Conservation (phyloP, 2,797 vertebrate species). For the Melanotaenia pygmaea region DNA sequence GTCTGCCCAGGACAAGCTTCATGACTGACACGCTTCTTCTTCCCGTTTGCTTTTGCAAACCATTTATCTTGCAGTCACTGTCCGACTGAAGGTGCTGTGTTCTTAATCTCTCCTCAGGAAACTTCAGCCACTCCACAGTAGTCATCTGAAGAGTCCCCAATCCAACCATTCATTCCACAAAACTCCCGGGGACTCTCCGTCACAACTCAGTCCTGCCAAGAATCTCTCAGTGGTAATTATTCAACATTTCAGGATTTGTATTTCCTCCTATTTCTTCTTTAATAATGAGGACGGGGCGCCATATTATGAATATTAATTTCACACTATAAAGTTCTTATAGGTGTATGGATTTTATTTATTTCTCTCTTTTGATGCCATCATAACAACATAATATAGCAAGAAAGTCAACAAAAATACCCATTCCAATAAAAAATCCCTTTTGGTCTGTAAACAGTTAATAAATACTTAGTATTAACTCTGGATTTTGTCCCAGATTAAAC, state of each 20-base stretch:
- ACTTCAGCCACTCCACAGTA: conserved; percentile 79
- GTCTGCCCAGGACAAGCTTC: conserved; percentile 32
- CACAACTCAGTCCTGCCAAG: conserved; percentile 84
- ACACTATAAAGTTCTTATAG: not conserved
- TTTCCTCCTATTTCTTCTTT: conserved; percentile 14
- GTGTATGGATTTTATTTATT: too few relatives aligned
- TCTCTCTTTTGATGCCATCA: too few relatives aligned
- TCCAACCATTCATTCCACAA: conserved; percentile 80
- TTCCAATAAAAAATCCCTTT: not conserved
- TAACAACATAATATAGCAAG: too few relatives aligned
- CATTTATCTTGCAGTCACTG: conserved; percentile 40
- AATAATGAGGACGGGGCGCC: not conserved
- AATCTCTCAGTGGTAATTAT: conserved; percentile 82
- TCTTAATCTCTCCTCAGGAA: conserved; percentile 78
- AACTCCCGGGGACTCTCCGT: conserved; percentile 82
- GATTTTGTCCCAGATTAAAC: too few relatives aligned
- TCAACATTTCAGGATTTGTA: conserved; percentile 42
- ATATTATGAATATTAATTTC: not conserved
- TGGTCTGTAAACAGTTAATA: not conserved
- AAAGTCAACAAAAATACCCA: not conserved
- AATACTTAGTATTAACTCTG: not conserved
- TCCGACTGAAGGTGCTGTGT: conserved; percentile 60
- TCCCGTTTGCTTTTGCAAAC: conserved; percentile 53
- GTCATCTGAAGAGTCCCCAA: conserved; percentile 79
- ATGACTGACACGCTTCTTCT: conserved; percentile 32